Percentiles rank a stretch among this genome's conserved stretches.
These are phyloP conservation scores for Seriola dumerili DNA, from an alignment of 2,113 vertebrate genomes.

Conservation along the genomic window DNA sequence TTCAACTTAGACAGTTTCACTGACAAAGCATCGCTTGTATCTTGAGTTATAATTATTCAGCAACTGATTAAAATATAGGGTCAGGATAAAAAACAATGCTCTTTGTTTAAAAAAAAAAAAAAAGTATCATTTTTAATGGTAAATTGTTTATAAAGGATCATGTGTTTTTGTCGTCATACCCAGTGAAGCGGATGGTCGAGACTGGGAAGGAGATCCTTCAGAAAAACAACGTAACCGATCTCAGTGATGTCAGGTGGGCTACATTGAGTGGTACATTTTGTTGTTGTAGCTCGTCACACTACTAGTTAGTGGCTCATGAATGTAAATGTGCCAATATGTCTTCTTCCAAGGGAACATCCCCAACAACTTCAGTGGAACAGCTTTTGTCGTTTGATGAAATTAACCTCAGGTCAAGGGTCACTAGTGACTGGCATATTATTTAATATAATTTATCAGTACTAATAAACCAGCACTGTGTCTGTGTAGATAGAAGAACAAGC, in stretches of 20 bases:
- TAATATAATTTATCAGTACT: neutral
- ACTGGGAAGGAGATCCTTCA: slow-evolving; percentile 91
- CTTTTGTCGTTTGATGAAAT: neutral
- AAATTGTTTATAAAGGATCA: neutral
- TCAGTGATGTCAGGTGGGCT: slow-evolving; percentile 90
- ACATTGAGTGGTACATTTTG: neutral
- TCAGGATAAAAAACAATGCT: too few relatives aligned
- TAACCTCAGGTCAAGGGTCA: neutral
- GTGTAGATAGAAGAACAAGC: neutral
- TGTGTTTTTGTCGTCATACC: slow-evolving; percentile 38
- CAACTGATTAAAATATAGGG: neutral
- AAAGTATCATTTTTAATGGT: neutral
- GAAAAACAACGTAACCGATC: slow-evolving; percentile 88
- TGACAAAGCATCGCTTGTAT: neutral
- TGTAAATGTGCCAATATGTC: neutral
- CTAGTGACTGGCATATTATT: neutral
- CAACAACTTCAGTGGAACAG: neutral
- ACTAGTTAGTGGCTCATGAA: neutral
- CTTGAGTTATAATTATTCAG: neutral
- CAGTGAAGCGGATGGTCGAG: slow-evolving; percentile 93
- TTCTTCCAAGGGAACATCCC: neutral
- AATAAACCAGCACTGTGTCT: too few relatives aligned
- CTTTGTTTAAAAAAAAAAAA: neutral
- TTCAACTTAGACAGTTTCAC: neutral
- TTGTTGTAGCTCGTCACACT: neutral